phyloP scores from a whole-genome alignment of 2,888 invertebrate species.

The Pachymerium ferrugineum region DNA sequence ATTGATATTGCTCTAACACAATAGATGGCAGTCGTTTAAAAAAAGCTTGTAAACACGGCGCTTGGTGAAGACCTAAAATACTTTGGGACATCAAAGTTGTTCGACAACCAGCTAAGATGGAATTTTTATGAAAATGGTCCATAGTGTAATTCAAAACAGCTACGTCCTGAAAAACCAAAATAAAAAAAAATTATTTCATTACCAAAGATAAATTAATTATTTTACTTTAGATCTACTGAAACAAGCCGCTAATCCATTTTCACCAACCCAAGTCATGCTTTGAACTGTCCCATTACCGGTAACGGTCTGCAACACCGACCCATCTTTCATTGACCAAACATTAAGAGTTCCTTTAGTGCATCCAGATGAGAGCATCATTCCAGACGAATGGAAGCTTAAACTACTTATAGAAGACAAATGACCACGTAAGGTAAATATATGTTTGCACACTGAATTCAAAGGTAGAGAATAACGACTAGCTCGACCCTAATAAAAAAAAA shows the following conservation, averaged over 20 bases:
- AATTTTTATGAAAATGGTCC: conserved; percentile 49
- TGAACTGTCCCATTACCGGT: conserved; percentile 53
- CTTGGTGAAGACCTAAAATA: conserved; percentile 53
- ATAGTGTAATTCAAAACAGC: conserved; percentile 50
- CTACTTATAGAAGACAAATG: conserved; percentile 55
- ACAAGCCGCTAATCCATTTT: conserved; percentile 52
- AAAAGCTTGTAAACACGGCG: conserved; percentile 54
- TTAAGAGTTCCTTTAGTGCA: conserved; percentile 53
- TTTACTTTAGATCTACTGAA: conserved; percentile 54
- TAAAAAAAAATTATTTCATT: neutral
- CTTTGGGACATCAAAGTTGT: conserved; percentile 53
- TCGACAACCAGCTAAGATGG: conserved; percentile 53
- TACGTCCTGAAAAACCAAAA: conserved; percentile 48
- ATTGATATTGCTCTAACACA: conserved; percentile 53
- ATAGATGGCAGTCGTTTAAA: conserved; percentile 53
- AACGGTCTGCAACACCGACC: conserved; percentile 54
- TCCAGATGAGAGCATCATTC: conserved; percentile 55
- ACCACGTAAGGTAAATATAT: conserved; percentile 52
- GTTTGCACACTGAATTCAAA: conserved; percentile 22
- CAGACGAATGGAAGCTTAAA: conserved; percentile 53
- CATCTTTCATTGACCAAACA: conserved; percentile 57
- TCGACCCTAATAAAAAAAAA: too few relatives aligned
- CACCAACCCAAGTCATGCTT: conserved; percentile 53
- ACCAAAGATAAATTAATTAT: neutral
- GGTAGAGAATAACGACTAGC: neutral